Evolutionary conservation across 2,888 invertebrate genomes (phyloP), one percentile per base, ranked within the genome.

Genomic region (Luperina testacea): DNA sequence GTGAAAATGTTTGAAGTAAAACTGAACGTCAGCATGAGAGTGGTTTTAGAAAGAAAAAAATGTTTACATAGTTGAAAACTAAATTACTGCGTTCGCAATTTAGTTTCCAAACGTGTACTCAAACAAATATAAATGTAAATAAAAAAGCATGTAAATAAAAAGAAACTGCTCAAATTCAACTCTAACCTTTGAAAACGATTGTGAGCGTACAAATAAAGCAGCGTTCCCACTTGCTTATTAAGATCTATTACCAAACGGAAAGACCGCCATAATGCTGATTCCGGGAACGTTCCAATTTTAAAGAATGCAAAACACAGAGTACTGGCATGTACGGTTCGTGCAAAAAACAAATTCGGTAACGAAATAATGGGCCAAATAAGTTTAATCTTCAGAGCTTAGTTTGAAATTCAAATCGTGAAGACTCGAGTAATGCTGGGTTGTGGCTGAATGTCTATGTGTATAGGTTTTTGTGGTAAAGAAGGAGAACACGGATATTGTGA

Each of bases 361-460:
- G 73, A 81, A 88, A 88, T 88, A 89, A 89, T 89, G 75, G 85
- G 72, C 73, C 76, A 72, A 84, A 85, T 83, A 86, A 83, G 89
- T 88, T 88, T 89, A 89, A 88, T 89, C 87, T 89, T 82, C 74
- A 75, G 64, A 63, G 81, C 84, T 88, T 89, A 86, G 85, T 90
- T 91, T 89, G 91, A 91, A 92, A 90, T 91, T 90, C 87, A 90
- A 91, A 91, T 91, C 67, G 80, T 79, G 83, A 80, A 83, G 77
- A 84, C 73, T 84, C 75, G 80, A 20, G 68, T 87, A 87, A 88
- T 86, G 78, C 80, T 59, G 76, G 83, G 83, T 84, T 87, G 82
- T 77, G 89, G 86, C 74, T 45, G 61, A 45, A 79, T 45, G 42
- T 32, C 65, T 80, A 72, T 78, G 69, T 79, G 82, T 80, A 75